Evolutionary conservation across 2,797 vertebrate species (phyloP).

Genomic region (Diglossa cyanea): DNA sequence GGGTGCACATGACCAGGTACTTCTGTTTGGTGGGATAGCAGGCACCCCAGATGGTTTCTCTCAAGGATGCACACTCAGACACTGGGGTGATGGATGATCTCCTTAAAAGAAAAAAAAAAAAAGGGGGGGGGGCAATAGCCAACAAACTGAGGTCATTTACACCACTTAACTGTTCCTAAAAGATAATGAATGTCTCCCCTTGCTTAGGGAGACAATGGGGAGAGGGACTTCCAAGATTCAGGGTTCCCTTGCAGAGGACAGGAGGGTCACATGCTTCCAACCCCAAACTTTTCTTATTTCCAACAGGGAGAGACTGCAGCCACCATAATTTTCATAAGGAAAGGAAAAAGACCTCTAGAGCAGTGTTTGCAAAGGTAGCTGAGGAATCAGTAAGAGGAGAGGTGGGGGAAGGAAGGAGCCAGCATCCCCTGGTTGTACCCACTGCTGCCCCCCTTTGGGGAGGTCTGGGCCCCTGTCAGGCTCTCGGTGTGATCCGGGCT

Average conservation of each 20-base stretch:
- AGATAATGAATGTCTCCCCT: background rate
- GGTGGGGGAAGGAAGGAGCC: background rate
- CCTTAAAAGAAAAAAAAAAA: background rate
- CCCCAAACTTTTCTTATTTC: background rate
- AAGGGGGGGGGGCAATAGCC: fast-evolving
- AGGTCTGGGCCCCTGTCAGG: background rate
- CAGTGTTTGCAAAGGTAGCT: fast-evolving
- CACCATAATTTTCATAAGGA: background rate
- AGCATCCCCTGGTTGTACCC: background rate
- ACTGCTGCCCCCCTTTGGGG: background rate
- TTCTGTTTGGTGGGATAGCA: background rate
- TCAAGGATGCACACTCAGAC: background rate
- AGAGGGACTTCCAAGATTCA: background rate
- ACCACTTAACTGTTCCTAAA: background rate
- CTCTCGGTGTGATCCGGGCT: fast-evolving
- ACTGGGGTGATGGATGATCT: background rate
- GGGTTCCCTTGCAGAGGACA: background rate
- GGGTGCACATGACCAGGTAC: background rate
- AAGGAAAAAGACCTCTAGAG: background rate
- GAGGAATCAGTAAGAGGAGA: background rate
- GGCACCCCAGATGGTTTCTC: background rate
- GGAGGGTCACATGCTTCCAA: background rate
- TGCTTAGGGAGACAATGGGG: background rate
- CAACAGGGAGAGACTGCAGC: background rate
- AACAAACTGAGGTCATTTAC: background rate